phyloP scores from a whole-genome alignment of 2,113 vertebrate species.

The Spea multiplicata region DNA sequence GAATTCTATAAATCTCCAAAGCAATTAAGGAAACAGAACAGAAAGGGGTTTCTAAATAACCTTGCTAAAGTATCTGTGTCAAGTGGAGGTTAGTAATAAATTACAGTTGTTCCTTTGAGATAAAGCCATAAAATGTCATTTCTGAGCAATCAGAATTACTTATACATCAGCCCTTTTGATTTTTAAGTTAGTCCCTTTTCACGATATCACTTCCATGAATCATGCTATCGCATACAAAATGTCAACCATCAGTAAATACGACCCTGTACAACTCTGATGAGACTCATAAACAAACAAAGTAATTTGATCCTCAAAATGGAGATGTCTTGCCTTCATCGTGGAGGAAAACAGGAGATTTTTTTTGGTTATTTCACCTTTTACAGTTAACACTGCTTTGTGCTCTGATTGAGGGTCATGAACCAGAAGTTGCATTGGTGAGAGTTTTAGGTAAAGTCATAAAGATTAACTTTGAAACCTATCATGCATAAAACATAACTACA shows the following conservation, averaged over 20 bases:
- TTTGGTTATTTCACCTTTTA: background rate
- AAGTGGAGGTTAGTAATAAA: constrained; percentile 31
- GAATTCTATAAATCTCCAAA: constrained; percentile 46
- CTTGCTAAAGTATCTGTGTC: constrained; percentile 36
- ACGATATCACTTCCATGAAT: background rate
- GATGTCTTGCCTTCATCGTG: background rate
- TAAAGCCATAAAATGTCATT: constrained; percentile 17
- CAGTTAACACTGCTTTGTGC: background rate
- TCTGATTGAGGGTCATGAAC: background rate
- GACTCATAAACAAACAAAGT: background rate
- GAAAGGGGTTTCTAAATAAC: constrained; percentile 36
- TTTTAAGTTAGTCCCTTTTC: constrained; percentile 3
- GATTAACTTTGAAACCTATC: no score
- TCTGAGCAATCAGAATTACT: constrained; percentile 22
- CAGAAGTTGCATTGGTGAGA: background rate
- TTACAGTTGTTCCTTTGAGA: constrained; percentile 8
- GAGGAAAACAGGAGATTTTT: background rate
- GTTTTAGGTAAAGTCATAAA: background rate
- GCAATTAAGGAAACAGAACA: constrained; percentile 42
- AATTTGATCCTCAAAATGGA: background rate
- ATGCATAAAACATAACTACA: no score
- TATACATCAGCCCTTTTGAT: background rate
- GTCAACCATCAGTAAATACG: background rate
- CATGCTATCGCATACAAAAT: background rate
- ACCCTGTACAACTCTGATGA: background rate